Evolutionary conservation across 2,888 invertebrate genomes (phyloP).

Genomic region (Exephanes ischioxanthus): DNA sequence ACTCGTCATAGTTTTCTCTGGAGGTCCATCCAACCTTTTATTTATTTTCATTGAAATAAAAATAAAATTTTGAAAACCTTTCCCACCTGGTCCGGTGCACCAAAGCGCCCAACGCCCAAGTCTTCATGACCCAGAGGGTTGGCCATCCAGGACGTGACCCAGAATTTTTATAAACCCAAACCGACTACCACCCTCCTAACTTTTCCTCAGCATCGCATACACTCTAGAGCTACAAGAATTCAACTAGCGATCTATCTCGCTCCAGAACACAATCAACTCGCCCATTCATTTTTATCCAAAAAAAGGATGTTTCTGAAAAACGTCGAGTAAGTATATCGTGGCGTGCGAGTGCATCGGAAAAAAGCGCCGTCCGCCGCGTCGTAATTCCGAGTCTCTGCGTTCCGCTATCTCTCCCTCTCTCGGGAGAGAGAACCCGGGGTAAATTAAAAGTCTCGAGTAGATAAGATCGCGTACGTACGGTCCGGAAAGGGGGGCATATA

Average conservation of each 20-base stretch:
- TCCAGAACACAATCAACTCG: too few species aligned
- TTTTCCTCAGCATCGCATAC: neutral
- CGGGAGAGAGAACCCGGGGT: slow-evolving; percentile 11
- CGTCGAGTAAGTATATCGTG: slow-evolving; percentile 8
- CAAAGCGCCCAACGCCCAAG: slow-evolving; percentile 1
- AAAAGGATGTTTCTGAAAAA: neutral
- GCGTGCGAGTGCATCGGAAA: slow-evolving; percentile 37
- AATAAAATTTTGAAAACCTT: neutral
- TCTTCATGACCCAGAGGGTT: slow-evolving; percentile 41
- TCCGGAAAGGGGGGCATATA: slow-evolving; percentile 35
- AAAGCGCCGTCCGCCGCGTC: slow-evolving; percentile 43
- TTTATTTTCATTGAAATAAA: neutral
- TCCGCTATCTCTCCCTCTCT: slow-evolving; percentile 19
- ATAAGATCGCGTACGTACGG: slow-evolving; percentile 64
- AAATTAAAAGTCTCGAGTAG: slow-evolving; percentile 66
- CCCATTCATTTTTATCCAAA: neutral
- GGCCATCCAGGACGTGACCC: slow-evolving; percentile 66
- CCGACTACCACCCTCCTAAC: neutral
- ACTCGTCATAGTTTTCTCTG: neutral
- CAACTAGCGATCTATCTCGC: too few species aligned
- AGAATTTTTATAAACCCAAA: slow-evolving; percentile 55
- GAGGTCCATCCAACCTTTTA: neutral
- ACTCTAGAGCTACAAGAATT: neutral
- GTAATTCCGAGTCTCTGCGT: slow-evolving; percentile 48
- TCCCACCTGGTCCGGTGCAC: neutral